Base-by-base conservation (phyloP, 2,797 vertebrate genomes). In the Falco concolor region DNA sequence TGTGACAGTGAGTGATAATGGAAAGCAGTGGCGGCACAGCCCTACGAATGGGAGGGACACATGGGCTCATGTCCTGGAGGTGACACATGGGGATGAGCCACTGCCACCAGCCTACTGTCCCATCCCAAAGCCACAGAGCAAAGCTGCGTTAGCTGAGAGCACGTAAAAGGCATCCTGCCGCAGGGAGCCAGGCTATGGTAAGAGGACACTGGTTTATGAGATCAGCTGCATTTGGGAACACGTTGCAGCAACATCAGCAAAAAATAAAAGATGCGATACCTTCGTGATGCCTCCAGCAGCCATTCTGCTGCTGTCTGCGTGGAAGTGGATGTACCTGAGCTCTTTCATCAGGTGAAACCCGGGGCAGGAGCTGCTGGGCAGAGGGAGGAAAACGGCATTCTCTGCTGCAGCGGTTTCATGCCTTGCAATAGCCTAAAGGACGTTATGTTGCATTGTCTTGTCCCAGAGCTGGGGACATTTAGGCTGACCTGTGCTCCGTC, bases 341-440 rank as follows among this genome's bases (percentile, higher is more conserved):
- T 67, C 64, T 14, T 30, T 8, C 3, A 18, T 1, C 1, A 0
- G 63, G 20, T 21, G 27, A 59, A 36, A 42, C 23, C 12, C 2
- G 6, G 45, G 38, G 40, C 74, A 57, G 63, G 50, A 78, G 42
- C 47, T 49, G 47, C 32, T 12, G 53, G 72, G 53, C 21, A 10
- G 50, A 34, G 68, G 50, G 76, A 30, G 15, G 23, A 54, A 53
- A n/a, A 10, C 4, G 30, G 10, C 3, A 0, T 34, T 12, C 32
- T 7, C 40, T 8, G 64, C 59, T 9, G 3, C 2, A 5, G 16
- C 0, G 14, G 45, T 22, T 53, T 44, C 47, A 4, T 3, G 0
- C n/a, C 63, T 50, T 9, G 24, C 56, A n/a, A 10, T 10, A 36
- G 36, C 77, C 24, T 32, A 3, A 24, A 76, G 7, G 24, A 1